Conservation (phyloP, 2,797 vertebrate genomes). For the Apogon talboti region DNA sequence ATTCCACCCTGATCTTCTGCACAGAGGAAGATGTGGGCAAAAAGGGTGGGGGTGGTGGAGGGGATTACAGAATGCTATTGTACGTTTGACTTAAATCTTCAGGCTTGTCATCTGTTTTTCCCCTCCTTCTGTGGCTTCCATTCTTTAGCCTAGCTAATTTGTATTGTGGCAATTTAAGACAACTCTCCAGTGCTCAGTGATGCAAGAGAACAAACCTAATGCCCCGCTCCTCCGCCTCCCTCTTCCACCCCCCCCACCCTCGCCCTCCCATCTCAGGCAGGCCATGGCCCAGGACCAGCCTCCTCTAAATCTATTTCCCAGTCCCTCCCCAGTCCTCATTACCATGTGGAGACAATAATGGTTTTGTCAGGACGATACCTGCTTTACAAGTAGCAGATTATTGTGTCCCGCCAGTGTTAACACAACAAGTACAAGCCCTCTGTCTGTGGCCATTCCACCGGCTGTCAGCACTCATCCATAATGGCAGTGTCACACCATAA, state of each 20-base stretch:
- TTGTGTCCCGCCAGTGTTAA: conserved; percentile 88
- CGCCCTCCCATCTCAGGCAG: conserved; percentile 63
- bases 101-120: conserved; percentile 87
- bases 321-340: conserved; percentile 86
- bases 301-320: conserved; percentile 83
- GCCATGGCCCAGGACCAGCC: conserved; percentile 81
- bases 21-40: conserved; percentile 66
- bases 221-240: conserved; percentile 75
- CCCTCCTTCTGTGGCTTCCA: conserved; percentile 66
- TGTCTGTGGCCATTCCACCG: conserved; percentile 86
- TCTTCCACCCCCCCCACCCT: conserved; percentile 34
- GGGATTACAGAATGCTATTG: conserved; percentile 86
- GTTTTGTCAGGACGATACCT: conserved; percentile 90
- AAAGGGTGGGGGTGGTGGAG: conserved; percentile 16
- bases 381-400: conserved; percentile 93
- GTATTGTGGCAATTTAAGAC: conserved; percentile 92
- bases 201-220: conserved; percentile 85
- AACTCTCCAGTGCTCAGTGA: conserved; percentile 88
- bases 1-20: conserved; percentile 66
- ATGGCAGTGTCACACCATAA: conserved; percentile 83
- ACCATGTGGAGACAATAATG: conserved; percentile 88
- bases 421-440: conserved; percentile 88
- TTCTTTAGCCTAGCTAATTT: conserved; percentile 87
- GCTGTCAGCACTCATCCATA: conserved; percentile 88
- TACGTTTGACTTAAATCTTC: conserved; percentile 90